phyloP scores from a whole-genome alignment of 2,113 vertebrate genomes.

The Aplodontia rufa region DNA sequence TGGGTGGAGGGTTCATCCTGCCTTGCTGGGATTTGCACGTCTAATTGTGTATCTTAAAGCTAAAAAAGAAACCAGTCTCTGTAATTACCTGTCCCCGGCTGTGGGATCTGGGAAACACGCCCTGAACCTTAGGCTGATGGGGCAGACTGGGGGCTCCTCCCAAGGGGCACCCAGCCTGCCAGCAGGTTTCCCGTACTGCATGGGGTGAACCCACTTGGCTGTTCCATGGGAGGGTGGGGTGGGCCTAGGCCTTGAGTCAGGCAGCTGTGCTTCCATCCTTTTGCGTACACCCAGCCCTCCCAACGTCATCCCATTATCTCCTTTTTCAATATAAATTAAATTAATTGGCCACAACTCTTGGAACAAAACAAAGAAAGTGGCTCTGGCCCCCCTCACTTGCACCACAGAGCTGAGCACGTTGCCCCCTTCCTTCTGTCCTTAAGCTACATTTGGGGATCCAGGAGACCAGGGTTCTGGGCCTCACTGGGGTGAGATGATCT shows the following conservation, averaged over 20 bases:
- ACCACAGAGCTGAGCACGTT: not conserved
- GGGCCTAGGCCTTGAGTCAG: not conserved
- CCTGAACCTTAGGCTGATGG: not conserved
- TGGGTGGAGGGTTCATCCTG: constrained; percentile 1
- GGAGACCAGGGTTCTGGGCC: not conserved
- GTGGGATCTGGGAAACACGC: not conserved
- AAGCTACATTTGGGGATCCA: not conserved
- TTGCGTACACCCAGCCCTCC: not conserved
- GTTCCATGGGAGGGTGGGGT: not conserved
- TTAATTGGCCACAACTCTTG: not conserved
- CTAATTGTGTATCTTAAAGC: constrained; percentile 78
- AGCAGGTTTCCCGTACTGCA: not conserved
- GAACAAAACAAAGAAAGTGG: not conserved
- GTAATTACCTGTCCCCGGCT: constrained; percentile 77
- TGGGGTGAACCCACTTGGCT: no score
- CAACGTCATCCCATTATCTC: not conserved
- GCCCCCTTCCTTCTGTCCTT: not conserved
- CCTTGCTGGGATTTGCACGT: constrained; percentile 10
- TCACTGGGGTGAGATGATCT: not conserved
- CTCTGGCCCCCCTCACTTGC: not conserved
- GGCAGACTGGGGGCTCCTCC: not conserved
- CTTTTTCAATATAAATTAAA: not conserved
- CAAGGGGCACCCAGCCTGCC: not conserved
- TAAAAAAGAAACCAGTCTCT: constrained; percentile 75
- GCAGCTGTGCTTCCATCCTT: not conserved